phyloP scores from a whole-genome alignment of 1,140 invertebrate genomes.

The Drosophila equinoxialis region DNA sequence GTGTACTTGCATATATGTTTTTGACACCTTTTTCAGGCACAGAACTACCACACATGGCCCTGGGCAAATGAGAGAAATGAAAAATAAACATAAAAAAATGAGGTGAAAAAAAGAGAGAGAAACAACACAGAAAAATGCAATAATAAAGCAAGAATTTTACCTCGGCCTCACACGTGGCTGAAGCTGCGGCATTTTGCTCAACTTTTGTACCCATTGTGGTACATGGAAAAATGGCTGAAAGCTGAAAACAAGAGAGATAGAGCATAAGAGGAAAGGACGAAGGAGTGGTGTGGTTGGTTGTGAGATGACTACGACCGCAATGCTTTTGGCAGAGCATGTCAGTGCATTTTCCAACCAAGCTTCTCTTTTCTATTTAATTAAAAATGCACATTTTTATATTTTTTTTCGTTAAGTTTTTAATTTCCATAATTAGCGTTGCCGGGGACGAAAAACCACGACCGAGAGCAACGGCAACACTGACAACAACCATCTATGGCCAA shows the following conservation, averaged over 20 bases:
- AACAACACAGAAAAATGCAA: conserved; percentile 13
- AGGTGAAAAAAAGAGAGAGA: background rate
- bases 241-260: background rate
- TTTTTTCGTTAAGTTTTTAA: conserved; percentile 75
- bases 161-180: conserved; percentile 62
- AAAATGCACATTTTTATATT: conserved; percentile 78
- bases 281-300: background rate
- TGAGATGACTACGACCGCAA: conserved; percentile 2
- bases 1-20: conserved; percentile 3
- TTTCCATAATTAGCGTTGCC: conserved; percentile 78
- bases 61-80: conserved; percentile 12
- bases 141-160: conserved; percentile 47
- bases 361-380: conserved; percentile 74
- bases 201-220: conserved; percentile 59
- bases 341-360: conserved; percentile 10
- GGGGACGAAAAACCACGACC: conserved; percentile 35
- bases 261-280: background rate
- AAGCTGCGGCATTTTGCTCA: conserved; percentile 48
- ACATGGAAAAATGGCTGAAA: conserved; percentile 35
- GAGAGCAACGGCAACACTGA: conserved; percentile 32
- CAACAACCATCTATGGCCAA: conserved; percentile 42
- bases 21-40: conserved; percentile 20
- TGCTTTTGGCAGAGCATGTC: conserved; percentile 34
- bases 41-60: conserved; percentile 1
- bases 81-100: conserved; percentile 1